Conservation (phyloP, 2,797 vertebrate genomes). For the Acestrorhynchus altus region DNA sequence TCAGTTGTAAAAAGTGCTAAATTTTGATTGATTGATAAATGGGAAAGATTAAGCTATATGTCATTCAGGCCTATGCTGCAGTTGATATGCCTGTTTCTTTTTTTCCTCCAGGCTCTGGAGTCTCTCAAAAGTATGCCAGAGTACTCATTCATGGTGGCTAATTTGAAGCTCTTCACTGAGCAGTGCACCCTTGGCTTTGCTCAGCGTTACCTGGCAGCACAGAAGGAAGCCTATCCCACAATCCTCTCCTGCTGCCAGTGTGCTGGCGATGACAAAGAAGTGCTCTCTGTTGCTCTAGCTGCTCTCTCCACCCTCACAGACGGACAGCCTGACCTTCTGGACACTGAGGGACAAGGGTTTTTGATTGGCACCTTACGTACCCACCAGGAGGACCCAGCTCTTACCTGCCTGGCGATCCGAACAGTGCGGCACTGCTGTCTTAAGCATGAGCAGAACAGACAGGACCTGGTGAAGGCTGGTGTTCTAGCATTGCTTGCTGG, state of each 20-base stretch:
- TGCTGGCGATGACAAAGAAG: constrained; percentile 58
- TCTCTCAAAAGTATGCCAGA: constrained; percentile 73
- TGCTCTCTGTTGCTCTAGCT: constrained; percentile 71
- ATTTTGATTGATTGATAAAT: no score
- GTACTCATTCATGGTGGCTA: constrained; percentile 44
- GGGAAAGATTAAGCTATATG: no score
- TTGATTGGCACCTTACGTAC: constrained; percentile 76
- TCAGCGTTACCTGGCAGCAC: constrained; percentile 87
- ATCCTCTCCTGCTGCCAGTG: constrained; percentile 83
- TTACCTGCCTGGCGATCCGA: constrained; percentile 72
- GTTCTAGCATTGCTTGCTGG: constrained; percentile 79
- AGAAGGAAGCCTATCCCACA: constrained; percentile 87
- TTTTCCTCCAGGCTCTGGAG: constrained; percentile 79
- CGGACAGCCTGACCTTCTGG: constrained; percentile 92
- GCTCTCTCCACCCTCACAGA: constrained; percentile 83
- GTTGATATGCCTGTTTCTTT: neutral
- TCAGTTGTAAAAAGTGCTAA: no score
- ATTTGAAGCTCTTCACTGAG: constrained; percentile 78
- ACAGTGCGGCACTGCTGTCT: constrained; percentile 83
- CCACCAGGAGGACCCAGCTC: constrained; percentile 53
- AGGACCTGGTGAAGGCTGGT: constrained; percentile 85
- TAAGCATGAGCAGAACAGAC: constrained; percentile 93
- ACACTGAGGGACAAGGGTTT: constrained; percentile 79
- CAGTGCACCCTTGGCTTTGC: constrained; percentile 85
- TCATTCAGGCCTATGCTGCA: neutral